These are phyloP conservation scores for Cheilosia urbana DNA, from an alignment of 2,888 invertebrate species.

Conservation along the genomic window DNA sequence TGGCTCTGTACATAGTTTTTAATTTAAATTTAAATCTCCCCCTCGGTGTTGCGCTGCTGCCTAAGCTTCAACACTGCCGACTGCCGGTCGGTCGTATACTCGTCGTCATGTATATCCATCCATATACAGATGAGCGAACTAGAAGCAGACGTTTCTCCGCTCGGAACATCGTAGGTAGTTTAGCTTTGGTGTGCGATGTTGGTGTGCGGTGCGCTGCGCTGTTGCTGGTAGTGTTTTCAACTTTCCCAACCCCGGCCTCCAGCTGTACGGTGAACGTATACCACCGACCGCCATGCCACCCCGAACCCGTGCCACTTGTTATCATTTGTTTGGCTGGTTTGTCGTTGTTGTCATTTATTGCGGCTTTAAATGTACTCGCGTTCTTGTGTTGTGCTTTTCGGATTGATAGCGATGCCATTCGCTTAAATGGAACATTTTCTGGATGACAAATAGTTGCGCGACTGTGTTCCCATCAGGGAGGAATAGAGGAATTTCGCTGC, in stretches of 20 bases:
- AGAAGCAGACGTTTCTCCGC: conserved; percentile 53
- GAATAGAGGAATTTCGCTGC: conserved; percentile 28
- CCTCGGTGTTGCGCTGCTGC: conserved; percentile 27
- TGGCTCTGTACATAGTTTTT: conserved; percentile 56
- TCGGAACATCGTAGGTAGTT: conserved; percentile 28
- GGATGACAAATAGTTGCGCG: conserved; percentile 49
- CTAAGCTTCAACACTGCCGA: conserved; percentile 13
- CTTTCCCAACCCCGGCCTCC: conserved; percentile 14
- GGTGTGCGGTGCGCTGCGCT: background rate
- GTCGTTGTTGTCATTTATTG: conserved; percentile 65
- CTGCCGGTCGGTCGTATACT: conserved; percentile 25
- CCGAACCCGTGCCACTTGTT: conserved; percentile 60
- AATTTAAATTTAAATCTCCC: conserved; percentile 68
- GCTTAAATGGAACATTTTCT: conserved; percentile 51
- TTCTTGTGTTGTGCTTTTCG: conserved; percentile 57
- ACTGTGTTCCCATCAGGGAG: background rate
- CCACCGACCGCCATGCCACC: conserved; percentile 3
- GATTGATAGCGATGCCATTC: conserved; percentile 55
- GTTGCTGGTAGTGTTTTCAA: conserved; percentile 14
- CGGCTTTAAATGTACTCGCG: conserved; percentile 42
- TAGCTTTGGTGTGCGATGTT: conserved; percentile 4
- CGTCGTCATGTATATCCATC: background rate
- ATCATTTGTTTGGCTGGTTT: conserved; percentile 64
- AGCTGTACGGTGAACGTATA: conserved; percentile 3
- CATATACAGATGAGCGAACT: conserved; percentile 44